Evolutionary conservation across 2,797 vertebrate species (phyloP), one percentile per base, ranked within the genome.

Genomic region (Acrocephalus scirpaceus): DNA sequence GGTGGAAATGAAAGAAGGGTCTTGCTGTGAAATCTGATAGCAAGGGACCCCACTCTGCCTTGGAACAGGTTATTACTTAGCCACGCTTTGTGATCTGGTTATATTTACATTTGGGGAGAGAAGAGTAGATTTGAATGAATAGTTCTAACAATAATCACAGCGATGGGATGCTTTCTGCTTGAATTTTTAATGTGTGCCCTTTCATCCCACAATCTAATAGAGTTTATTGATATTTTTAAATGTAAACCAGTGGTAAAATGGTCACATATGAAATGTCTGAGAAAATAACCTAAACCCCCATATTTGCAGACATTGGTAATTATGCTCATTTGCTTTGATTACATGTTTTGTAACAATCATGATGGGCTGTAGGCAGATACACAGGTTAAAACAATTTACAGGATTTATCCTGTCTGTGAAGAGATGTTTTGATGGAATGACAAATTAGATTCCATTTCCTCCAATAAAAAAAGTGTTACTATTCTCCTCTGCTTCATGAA

Each of bases 281-380:
- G 30, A 54, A 85, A 78, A 92, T 42, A 92, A 61, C 50, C 42
- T 27, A 62, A 93, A 36, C 23, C 32, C 42, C 54, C 11, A 0
- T 87, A 92, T 94, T 94, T 86, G 42, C n/a, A 45, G 58, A 58
- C 2, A 2, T 32, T 83, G 92, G 67, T 65, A 95, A 95, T 97
- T 91, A 62, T 40, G 77, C 54, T 90, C 51, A 86, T 95, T 96
- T 97, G 56, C 81, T 93, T 74, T 84, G 50, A 93, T 94, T 83
- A 80, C 51, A 13, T 73, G 88, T 54, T 94, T 92, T 83, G 67
- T 89, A 78, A 54, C 61, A 87, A 38, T 27, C 45, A 30, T 51
- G 62, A 73, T 12, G 40, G 70, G 30, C 75, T 91, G 23, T 23
- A 22, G 67, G 27, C 16, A 10, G 60, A 64, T 48, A 32, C n/a